A percentile compares a stretch with the other conserved stretches of the same genome.
phyloP scores from a whole-genome alignment of 2,797 vertebrate genomes.

The Chaetophractus vellerosus region DNA sequence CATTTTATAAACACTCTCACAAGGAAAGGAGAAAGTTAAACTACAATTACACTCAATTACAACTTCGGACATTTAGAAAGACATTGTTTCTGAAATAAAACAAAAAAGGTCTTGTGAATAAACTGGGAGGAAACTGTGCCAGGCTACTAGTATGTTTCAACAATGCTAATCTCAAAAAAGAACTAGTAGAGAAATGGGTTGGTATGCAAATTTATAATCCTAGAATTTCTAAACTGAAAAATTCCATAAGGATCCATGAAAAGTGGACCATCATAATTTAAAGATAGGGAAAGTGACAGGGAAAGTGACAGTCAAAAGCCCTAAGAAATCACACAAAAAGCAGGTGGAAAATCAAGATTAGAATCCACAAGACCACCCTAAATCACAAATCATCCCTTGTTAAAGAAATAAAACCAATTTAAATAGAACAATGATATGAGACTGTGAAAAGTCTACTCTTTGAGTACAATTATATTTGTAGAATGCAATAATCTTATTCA shows the following conservation, averaged over 20 bases:
- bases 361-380: not conserved
- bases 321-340: not conserved
- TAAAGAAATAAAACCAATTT: not conserved
- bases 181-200: not conserved
- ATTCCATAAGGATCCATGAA: not conserved
- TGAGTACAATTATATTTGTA: not conserved
- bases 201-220: not conserved
- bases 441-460: not conserved
- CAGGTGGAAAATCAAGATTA: not conserved
- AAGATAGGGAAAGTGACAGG: not conserved
- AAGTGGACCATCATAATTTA: not conserved
- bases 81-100: slow-evolving; percentile 69
- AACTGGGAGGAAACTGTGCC: slow-evolving; percentile 28
- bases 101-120: slow-evolving; percentile 67
- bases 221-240: slow-evolving; percentile 21
- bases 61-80: slow-evolving; percentile 73
- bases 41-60: slow-evolving; percentile 76
- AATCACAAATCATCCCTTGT: not conserved
- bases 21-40: slow-evolving; percentile 78
- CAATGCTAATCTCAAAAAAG: slow-evolving; percentile 38
- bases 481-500: not conserved
- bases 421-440: not conserved
- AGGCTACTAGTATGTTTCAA: slow-evolving; percentile 30
- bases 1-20: slow-evolving; percentile 80
- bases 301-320: not conserved